Evolutionary conservation across 2,113 vertebrate species (phyloP).

Genomic region (Entelurus aequoreus): DNA sequence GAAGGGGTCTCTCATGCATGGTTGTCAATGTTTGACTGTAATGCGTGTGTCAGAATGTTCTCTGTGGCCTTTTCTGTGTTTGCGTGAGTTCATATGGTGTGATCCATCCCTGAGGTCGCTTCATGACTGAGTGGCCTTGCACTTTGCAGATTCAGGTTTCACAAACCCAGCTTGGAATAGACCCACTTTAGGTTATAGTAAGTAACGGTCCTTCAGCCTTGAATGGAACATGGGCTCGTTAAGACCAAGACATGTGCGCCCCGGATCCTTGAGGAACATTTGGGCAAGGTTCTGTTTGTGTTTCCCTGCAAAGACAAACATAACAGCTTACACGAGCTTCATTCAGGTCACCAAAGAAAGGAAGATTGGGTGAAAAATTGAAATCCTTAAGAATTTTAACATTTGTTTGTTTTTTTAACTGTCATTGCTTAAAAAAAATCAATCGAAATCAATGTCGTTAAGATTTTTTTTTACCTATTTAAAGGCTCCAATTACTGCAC

Average conservation of each 20-base stretch:
- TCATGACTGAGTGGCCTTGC: slow-evolving; percentile 45
- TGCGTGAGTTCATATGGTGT: slow-evolving; percentile 9
- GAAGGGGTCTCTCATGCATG: not conserved
- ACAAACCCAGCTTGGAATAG: slow-evolving; percentile 39
- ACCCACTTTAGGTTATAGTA: slow-evolving; percentile 38
- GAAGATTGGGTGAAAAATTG: no score
- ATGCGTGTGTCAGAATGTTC: slow-evolving; percentile 1
- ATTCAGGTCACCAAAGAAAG: slow-evolving; percentile 28
- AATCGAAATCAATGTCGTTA: no score
- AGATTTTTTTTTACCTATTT: no score
- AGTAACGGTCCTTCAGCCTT: slow-evolving; percentile 21
- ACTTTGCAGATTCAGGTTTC: slow-evolving; percentile 46
- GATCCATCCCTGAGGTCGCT: slow-evolving; percentile 34
- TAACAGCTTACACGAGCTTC: slow-evolving; percentile 41
- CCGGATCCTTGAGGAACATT: slow-evolving; percentile 38
- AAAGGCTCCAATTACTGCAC: no score
- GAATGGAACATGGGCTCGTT: slow-evolving; percentile 31
- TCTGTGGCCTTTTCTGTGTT: slow-evolving; percentile 1
- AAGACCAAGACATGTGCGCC: slow-evolving; percentile 33
- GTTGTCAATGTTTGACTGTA: slow-evolving; percentile 4
- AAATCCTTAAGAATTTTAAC: no score
- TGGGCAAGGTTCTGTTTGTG: slow-evolving; percentile 32
- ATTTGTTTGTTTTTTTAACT: no score
- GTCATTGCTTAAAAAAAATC: no score
- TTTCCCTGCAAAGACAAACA: slow-evolving; percentile 30